phyloP scores from a whole-genome alignment of 2,888 invertebrate genomes.

The Cosmia pyralina region DNA sequence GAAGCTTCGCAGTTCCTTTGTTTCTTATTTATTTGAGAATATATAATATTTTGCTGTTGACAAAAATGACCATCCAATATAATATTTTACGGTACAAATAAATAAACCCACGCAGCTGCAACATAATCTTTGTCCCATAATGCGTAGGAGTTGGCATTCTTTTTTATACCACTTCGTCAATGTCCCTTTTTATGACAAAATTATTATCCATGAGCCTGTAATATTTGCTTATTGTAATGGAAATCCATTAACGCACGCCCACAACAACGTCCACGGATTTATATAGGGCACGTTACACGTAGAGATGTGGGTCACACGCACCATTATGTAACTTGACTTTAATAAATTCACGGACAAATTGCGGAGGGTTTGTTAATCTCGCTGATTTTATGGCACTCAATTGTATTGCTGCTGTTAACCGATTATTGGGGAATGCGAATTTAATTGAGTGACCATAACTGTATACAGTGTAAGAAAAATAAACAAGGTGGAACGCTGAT shows the following conservation, averaged over 20 bases:
- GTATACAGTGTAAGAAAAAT: conserved; percentile 12
- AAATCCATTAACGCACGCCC: conserved; percentile 79
- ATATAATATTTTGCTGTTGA: conserved; percentile 19
- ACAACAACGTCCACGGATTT: conserved; percentile 64
- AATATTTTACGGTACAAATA: conserved; percentile 38
- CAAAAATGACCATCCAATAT: conserved; percentile 25
- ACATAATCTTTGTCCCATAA: conserved; percentile 41
- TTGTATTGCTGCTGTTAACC: conserved; percentile 25
- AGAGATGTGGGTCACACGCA: conserved; percentile 60
- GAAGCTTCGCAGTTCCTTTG: conserved; percentile 21
- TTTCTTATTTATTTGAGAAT: conserved; percentile 30
- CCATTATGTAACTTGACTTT: conserved; percentile 59
- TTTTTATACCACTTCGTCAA: conserved; percentile 53
- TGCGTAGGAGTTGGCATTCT: conserved; percentile 56
- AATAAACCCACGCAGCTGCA: conserved; percentile 51
- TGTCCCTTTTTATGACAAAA: conserved; percentile 67
- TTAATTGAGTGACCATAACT: conserved; percentile 45
- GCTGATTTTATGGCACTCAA: conserved; percentile 37
- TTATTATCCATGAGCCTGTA: conserved; percentile 66
- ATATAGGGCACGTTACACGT: conserved; percentile 60
- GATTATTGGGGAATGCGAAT: conserved; percentile 47
- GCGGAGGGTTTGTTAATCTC: conserved; percentile 40
- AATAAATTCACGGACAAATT: conserved; percentile 46
- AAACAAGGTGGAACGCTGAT: conserved; percentile 26
- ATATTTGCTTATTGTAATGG: conserved; percentile 76